Percentiles rank a stretch among this genome's conserved stretches.
phyloP scores from a whole-genome alignment of 1,140 invertebrate genomes.

The Frieseomelitta varia region DNA sequence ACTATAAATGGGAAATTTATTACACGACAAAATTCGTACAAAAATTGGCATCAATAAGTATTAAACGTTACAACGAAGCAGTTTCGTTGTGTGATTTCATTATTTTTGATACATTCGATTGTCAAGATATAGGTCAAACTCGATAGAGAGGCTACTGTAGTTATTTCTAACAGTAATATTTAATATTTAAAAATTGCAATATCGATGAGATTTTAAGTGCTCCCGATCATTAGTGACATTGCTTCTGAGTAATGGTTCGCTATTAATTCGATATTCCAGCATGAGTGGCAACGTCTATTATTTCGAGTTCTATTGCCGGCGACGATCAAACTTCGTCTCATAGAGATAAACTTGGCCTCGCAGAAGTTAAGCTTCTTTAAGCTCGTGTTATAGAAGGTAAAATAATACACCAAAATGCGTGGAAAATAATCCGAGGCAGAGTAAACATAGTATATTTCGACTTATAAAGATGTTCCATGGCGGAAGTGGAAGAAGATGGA shows the following conservation, averaged over 20 bases:
- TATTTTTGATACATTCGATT: not conserved
- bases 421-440: no score
- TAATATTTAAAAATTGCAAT: not conserved
- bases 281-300: not conserved
- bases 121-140: not conserved
- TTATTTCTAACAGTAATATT: not conserved
- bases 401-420: no score
- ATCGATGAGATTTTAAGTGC: not conserved
- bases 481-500: not conserved
- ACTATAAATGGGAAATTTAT: no score
- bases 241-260: no score
- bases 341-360: no score
- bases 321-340: no score
- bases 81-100: not conserved
- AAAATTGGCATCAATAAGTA: not conserved
- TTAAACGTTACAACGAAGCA: not conserved
- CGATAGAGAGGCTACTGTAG: not conserved
- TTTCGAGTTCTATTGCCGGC: not conserved
- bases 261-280: no score
- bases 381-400: no score
- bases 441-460: not conserved
- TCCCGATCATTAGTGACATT: no score
- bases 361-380: not conserved
- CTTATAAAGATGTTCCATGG: not conserved
- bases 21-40: no score